A percentile compares a stretch with the other conserved stretches of the same genome.
These are phyloP conservation scores for Epinotia ramella DNA, from an alignment of 2,888 invertebrate genomes.

Conservation along the genomic window DNA sequence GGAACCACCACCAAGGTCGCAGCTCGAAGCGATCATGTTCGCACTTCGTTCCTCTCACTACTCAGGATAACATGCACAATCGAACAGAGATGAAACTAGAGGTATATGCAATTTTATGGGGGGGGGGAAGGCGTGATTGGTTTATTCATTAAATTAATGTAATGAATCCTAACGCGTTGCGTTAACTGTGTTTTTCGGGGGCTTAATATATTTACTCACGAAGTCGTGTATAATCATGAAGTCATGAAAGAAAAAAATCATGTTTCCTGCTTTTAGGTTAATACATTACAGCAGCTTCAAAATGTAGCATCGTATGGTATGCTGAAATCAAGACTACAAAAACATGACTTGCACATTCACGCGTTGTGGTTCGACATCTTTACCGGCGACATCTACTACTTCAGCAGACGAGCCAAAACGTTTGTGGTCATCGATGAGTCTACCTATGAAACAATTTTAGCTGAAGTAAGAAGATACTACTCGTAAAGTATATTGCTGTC, in stretches of 20 bases:
- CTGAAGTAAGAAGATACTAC: slow-evolving; percentile 92
- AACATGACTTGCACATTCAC: slow-evolving; percentile 94
- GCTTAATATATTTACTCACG: no score
- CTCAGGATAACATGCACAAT: no score
- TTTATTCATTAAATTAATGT: no score
- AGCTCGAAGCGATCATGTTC: no score
- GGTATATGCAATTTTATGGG: no score
- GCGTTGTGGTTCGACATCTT: slow-evolving; percentile 99
- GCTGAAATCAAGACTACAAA: slow-evolving; percentile 91
- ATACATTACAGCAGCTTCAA: slow-evolving; percentile 96
- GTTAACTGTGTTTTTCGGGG: no score
- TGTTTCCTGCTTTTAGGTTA: slow-evolving; percentile 84
- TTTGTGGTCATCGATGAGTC: slow-evolving; percentile 95
- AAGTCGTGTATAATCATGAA: no score
- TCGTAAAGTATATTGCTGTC: slow-evolving; percentile 77
- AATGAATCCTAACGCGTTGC: neutral
- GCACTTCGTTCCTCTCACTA: no score
- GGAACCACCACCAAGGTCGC: no score
- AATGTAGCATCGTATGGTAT: slow-evolving; percentile 97
- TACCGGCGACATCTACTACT: slow-evolving; percentile 97
- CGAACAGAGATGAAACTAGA: no score
- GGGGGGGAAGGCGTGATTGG: no score
- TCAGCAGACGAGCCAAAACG: slow-evolving; percentile 93
- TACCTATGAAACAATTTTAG: slow-evolving; percentile 89
- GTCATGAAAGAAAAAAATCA: neutral